phyloP scores from a whole-genome alignment of 2,113 vertebrate genomes.

The Pterocles burchelli region DNA sequence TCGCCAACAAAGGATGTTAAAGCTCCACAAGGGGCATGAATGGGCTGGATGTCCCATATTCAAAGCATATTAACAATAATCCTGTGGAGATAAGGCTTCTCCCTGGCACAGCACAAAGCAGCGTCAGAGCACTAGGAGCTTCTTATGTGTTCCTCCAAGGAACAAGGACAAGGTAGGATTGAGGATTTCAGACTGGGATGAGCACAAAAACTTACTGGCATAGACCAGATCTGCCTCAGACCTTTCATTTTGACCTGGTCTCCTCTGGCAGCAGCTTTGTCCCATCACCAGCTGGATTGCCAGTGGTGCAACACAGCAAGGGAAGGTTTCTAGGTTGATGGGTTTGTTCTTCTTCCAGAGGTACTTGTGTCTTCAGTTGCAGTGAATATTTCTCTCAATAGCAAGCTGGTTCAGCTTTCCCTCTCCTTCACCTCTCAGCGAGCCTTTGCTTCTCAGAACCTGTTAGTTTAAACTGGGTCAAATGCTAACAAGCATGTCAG shows the following conservation, averaged over 20 bases:
- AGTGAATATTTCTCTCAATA: not conserved
- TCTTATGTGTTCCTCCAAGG: not conserved
- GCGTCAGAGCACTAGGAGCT: not conserved
- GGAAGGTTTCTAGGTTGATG: not conserved
- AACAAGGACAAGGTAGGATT: not conserved
- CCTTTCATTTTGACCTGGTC: not conserved
- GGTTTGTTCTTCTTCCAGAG: not conserved
- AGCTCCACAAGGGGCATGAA: not conserved
- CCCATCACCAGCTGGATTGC: not conserved
- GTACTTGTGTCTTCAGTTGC: not conserved
- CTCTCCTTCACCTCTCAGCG: not conserved
- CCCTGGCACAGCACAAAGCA: not conserved
- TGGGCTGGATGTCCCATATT: not conserved
- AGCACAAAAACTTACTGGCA: not conserved
- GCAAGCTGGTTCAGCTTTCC: not conserved
- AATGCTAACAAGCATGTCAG: not conserved
- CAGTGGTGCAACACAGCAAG: not conserved
- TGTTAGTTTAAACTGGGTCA: slow-evolving; percentile 38
- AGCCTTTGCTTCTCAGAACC: not conserved
- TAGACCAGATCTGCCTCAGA: not conserved
- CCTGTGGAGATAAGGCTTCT: not conserved
- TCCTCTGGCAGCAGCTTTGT: not conserved
- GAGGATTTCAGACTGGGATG: not conserved
- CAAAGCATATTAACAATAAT: not conserved
- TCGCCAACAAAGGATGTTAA: not conserved